Evolutionary conservation across 2,888 invertebrate genomes (phyloP).

Genomic region (Fissipunctia ypsillon): DNA sequence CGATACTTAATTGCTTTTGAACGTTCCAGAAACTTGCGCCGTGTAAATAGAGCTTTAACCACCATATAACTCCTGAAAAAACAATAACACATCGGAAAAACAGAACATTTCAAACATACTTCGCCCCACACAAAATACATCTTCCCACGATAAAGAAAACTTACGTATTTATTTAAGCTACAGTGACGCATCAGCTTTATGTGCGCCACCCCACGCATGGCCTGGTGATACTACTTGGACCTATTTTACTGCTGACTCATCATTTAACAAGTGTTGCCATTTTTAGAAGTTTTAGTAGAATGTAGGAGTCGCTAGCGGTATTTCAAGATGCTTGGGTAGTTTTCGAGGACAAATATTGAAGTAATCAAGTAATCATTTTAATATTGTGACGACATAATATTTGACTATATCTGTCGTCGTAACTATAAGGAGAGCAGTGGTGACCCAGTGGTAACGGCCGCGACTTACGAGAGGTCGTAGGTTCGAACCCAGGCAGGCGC

Average conservation of each 20-base stretch:
- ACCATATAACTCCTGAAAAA: too few species aligned
- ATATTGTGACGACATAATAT: background rate
- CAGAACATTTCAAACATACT: background rate
- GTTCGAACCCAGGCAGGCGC: too few species aligned
- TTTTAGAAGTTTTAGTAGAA: slow-evolving; percentile 8
- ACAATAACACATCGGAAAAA: background rate
- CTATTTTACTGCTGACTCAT: slow-evolving; percentile 60
- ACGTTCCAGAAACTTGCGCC: too few species aligned
- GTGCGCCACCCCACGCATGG: slow-evolving; percentile 31
- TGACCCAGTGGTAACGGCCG: too few species aligned
- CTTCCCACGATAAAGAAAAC: slow-evolving; percentile 9
- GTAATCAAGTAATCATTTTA: background rate
- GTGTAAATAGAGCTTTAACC: too few species aligned
- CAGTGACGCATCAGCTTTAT: slow-evolving; percentile 52
- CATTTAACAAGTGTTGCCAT: slow-evolving; percentile 44
- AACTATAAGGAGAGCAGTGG: too few species aligned
- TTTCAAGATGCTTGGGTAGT: background rate
- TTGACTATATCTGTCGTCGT: background rate
- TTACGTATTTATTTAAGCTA: slow-evolving; percentile 17
- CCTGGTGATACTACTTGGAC: slow-evolving; percentile 45
- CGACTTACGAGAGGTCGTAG: too few species aligned
- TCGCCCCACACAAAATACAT: background rate
- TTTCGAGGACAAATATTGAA: background rate
- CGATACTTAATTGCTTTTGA: too few species aligned
- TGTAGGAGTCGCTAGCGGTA: background rate